Evolutionary conservation across 92 coral and sea anemone genomes (phyloP).

Genomic region (Zoanthus gigantus): DNA sequence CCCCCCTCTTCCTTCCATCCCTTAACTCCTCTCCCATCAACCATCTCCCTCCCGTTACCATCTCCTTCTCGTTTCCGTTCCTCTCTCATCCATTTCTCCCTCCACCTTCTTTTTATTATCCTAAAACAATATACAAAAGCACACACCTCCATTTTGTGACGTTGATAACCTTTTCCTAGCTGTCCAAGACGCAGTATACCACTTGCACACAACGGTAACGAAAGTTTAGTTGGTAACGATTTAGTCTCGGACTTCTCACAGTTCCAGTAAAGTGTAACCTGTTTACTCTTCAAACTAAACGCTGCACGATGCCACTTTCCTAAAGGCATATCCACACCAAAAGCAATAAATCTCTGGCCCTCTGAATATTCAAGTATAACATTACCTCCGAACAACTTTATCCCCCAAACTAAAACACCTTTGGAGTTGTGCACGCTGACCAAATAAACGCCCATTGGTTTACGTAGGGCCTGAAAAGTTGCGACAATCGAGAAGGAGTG

Average conservation of each 20-base stretch:
- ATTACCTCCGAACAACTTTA: slow-evolving; percentile 62
- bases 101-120: neutral
- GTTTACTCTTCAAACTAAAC: slow-evolving; percentile 75
- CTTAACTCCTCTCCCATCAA: no score
- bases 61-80: neutral
- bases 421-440: slow-evolving; percentile 71
- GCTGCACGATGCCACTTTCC: slow-evolving; percentile 88
- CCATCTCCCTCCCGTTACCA: no score
- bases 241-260: slow-evolving; percentile 81
- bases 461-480: slow-evolving; percentile 67
- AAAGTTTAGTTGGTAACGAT: slow-evolving; percentile 55
- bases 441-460: slow-evolving; percentile 67
- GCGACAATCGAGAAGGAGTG: slow-evolving; percentile 73
- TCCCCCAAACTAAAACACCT: slow-evolving; percentile 65
- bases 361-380: slow-evolving; percentile 72
- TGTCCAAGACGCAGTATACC: slow-evolving; percentile 73
- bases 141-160: slow-evolving; percentile 60
- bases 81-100: neutral
- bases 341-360: slow-evolving; percentile 57
- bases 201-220: slow-evolving; percentile 68
- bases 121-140: neutral
- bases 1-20: neutral
- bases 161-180: slow-evolving; percentile 53
- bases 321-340: slow-evolving; percentile 71
- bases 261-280: slow-evolving; percentile 81